Evolutionary conservation across 2,888 invertebrate genomes (phyloP).

Genomic region (Schizotus pectinicornis): DNA sequence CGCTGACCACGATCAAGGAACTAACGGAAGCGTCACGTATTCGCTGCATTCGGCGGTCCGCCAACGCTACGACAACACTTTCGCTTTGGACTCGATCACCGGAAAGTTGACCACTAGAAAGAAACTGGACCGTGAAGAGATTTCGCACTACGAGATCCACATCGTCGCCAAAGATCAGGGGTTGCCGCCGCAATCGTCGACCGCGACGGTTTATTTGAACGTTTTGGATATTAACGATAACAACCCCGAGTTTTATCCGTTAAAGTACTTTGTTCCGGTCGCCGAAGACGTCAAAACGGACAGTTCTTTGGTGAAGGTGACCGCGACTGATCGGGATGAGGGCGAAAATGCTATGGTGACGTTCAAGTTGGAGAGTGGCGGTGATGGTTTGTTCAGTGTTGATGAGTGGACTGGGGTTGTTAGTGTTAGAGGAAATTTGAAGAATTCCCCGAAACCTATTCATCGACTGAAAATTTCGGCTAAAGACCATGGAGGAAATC

Average conservation of each 20-base stretch:
- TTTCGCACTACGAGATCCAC: slow-evolving; percentile 78
- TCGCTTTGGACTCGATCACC: slow-evolving; percentile 81
- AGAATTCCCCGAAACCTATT: slow-evolving; percentile 68
- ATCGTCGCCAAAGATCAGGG: slow-evolving; percentile 93
- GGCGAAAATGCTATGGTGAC: slow-evolving; percentile 86
- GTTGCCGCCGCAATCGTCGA: slow-evolving; percentile 86
- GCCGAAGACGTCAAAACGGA: slow-evolving; percentile 71
- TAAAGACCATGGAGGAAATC: slow-evolving; percentile 79
- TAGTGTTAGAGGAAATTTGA: slow-evolving; percentile 69
- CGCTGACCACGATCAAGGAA: slow-evolving; percentile 90
- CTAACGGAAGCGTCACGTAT: slow-evolving; percentile 90
- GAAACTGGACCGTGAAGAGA: slow-evolving; percentile 82
- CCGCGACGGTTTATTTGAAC: slow-evolving; percentile 81
- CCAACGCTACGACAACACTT: slow-evolving; percentile 83
- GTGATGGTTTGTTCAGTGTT: slow-evolving; percentile 79
- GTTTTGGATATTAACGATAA: slow-evolving; percentile 93
- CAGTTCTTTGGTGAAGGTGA: slow-evolving; percentile 73
- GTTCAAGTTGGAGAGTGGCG: slow-evolving; percentile 79
- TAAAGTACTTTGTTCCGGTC: slow-evolving; percentile 80
- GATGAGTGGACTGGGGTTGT: slow-evolving; percentile 81
- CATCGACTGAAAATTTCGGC: slow-evolving; percentile 80
- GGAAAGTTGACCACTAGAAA: slow-evolving; percentile 82
- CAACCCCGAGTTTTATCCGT: slow-evolving; percentile 89
- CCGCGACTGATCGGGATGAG: slow-evolving; percentile 85
- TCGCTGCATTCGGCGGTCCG: slow-evolving; percentile 78